Evolutionary conservation across 2,797 vertebrate species (phyloP), one percentile per base, ranked within the genome.

Genomic region (Rallus crepitans): DNA sequence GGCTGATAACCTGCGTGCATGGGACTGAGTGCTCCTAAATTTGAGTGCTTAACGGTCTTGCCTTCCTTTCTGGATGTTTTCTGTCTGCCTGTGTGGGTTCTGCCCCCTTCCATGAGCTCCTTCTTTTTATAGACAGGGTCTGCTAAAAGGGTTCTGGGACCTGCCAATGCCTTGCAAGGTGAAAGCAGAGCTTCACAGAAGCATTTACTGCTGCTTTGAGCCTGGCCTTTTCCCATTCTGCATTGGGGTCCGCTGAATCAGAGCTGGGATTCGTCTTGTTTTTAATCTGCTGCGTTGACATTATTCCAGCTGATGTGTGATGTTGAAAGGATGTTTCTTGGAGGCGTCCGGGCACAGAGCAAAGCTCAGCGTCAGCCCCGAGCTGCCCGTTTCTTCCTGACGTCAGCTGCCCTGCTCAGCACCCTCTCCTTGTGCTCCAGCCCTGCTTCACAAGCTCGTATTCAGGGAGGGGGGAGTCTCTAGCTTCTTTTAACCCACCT

Each of bases 1-100:
- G 42, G 48, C 83, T 3, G 0, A 14, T 70, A 68, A 64, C 0
- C 1, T 23, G 14, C 2, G 0, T 23, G 23, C 16, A 48, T 17
- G 10, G 24, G 27, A 53, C 48, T 30, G 15, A 61, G 24, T 1
- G 1, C 23, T 86, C 33, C 19, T 31, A 12, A 10, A 7, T 72
- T 69, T 79, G 30, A 37, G 9, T 27, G 12, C 50, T 23, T 19
- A 47, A 5, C n/a, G 18, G 33, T 69, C 52, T 61, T 69, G 40
- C 45, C 39, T 48, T 35, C 23, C 45, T 68, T 95, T 55, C 48
- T 57, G 25, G 8, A 53, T 6, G 1, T 60, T 40, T 70, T 82
- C 56, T 70, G 5, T 35, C 39, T 70, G 28, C 12, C 2, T 27
- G 0, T 48, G 13, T 19, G 28, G 14, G 12, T 21, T 88, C 39